phyloP scores from a whole-genome alignment of 2,113 vertebrate species.

The Rhinolophus ferrumequinum region DNA sequence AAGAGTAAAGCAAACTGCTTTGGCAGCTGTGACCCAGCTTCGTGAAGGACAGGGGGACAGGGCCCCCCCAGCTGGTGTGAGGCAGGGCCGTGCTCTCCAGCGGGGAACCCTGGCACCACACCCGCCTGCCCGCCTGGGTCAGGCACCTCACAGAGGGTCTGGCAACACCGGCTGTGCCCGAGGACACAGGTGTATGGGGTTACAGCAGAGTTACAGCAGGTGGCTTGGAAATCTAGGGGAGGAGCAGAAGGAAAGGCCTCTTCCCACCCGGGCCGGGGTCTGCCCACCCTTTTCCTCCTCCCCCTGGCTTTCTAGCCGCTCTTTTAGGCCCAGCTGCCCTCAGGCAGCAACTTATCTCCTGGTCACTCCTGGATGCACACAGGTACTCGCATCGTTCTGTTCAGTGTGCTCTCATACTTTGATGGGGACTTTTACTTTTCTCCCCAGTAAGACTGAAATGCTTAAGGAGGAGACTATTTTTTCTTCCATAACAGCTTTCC shows the following conservation, averaged over 20 bases:
- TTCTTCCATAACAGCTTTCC: background rate
- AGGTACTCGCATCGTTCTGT: background rate
- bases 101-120: rapidly evolving
- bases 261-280: background rate
- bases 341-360: background rate
- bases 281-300: background rate
- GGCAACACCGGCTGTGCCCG: background rate
- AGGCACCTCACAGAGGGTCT: background rate
- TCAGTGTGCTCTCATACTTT: background rate
- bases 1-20: background rate
- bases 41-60: background rate
- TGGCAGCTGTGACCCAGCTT: background rate
- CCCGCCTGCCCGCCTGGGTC: background rate
- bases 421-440: background rate
- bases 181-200: background rate
- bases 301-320: background rate
- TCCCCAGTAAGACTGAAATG: background rate
- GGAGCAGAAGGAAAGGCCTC: background rate
- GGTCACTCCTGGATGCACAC: rapidly evolving
- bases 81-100: background rate
- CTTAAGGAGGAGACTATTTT: background rate
- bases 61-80: background rate
- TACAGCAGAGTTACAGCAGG: background rate
- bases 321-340: background rate
- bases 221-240: background rate